phyloP scores from a whole-genome alignment of 2,113 vertebrate genomes.

The Mesembrinibis cayennensis region DNA sequence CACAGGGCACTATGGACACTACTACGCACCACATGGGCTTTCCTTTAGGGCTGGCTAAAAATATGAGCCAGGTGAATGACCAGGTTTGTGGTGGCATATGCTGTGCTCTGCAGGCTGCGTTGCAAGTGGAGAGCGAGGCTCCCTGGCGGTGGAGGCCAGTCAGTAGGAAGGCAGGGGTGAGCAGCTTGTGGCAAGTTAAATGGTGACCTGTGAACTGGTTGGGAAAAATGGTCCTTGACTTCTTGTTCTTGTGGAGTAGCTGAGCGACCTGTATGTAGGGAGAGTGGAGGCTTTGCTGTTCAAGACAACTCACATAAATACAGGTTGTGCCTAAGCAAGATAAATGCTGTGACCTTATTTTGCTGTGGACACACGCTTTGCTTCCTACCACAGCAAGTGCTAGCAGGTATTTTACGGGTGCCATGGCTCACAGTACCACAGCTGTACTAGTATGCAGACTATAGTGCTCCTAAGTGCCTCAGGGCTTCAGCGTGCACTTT shows the following conservation, averaged over 20 bases:
- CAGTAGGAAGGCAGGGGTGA: not conserved
- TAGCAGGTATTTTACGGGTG: fast-evolving
- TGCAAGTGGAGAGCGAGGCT: fast-evolving
- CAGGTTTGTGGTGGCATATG: fast-evolving
- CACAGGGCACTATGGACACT: fast-evolving
- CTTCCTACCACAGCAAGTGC: not conserved
- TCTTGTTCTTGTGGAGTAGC: not conserved
- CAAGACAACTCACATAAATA: not conserved
- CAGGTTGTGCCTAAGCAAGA: not conserved
- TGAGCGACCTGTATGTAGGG: not conserved
- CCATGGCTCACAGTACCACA: not conserved
- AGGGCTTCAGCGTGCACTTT: not conserved
- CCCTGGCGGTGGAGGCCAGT: not conserved
- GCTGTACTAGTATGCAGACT: not conserved
- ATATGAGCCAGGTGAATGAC: fast-evolving
- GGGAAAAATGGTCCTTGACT: not conserved
- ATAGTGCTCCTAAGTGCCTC: not conserved
- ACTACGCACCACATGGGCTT: fast-evolving
- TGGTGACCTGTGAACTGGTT: not conserved
- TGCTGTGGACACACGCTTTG: not conserved
- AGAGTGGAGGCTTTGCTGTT: not conserved
- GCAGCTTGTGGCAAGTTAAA: not conserved
- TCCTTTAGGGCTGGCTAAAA: not conserved
- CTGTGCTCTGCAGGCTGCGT: not conserved
- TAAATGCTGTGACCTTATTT: not conserved